Evolutionary conservation across 2,113 vertebrate species (phyloP).

Genomic region (Takifugu flavidus): DNA sequence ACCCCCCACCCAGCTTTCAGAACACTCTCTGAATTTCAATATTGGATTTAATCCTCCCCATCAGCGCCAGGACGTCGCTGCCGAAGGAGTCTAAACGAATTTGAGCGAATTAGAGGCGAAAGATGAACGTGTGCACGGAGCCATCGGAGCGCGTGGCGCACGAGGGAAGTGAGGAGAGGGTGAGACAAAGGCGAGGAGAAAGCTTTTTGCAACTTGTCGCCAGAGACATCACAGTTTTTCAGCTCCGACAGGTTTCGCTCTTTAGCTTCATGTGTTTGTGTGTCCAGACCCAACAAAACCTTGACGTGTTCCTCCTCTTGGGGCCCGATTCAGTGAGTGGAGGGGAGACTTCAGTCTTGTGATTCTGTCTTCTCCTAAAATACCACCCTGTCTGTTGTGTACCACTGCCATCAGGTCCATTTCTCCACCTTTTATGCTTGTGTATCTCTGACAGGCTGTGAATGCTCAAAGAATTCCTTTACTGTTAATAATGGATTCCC

Average conservation of each 20-base stretch:
- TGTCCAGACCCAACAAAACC: constrained; percentile 26
- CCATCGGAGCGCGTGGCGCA: constrained; percentile 7
- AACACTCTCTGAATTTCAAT: constrained; percentile 18
- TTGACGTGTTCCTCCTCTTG: constrained; percentile 37
- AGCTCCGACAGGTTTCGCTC: constrained; percentile 61
- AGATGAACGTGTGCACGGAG: constrained; percentile 15
- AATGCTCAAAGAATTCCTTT: constrained; percentile 37
- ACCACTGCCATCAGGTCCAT: constrained; percentile 56
- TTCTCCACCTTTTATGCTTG: constrained; percentile 38
- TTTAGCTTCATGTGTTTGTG: constrained; percentile 41
- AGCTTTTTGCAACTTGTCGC: constrained; percentile 76
- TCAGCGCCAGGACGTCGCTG: constrained; percentile 1
- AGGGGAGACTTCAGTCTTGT: neutral
- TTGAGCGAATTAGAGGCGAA: constrained; percentile 19
- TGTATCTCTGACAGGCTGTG: constrained; percentile 48
- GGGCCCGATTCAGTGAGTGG: neutral
- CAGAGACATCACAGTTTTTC: constrained; percentile 70
- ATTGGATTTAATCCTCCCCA: constrained; percentile 6
- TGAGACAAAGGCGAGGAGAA: constrained; percentile 39
- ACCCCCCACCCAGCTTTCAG: neutral
- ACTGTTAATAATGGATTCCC: constrained; percentile 60
- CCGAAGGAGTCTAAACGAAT: constrained; percentile 7
- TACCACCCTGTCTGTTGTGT: neutral
- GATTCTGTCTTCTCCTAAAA: constrained; percentile 1
- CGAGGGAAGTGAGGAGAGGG: constrained; percentile 18